phyloP scores from a whole-genome alignment of 2,888 invertebrate genomes.

The Rhopalosiphum nymphaeae region DNA sequence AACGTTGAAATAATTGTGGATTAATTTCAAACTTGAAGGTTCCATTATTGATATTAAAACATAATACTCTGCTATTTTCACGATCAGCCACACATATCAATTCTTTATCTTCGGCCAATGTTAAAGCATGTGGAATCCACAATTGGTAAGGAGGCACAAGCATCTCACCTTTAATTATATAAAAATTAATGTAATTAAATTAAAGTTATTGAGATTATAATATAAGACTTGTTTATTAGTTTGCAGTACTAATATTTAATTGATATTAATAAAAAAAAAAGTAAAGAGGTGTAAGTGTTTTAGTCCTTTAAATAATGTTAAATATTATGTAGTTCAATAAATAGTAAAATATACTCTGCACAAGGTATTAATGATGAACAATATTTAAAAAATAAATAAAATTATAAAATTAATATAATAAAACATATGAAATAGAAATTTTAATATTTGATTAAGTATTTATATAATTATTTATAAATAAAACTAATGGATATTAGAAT shows the following conservation, averaged over 20 bases:
- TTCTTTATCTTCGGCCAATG: slow-evolving; percentile 87
- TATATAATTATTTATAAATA: background rate
- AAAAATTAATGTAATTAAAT: background rate
- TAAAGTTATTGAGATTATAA: background rate
- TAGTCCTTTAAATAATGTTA: background rate
- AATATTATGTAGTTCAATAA: background rate
- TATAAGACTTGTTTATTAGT: background rate
- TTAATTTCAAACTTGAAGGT: slow-evolving; percentile 48
- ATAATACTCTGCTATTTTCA: slow-evolving; percentile 92
- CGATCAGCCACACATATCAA: slow-evolving; percentile 94
- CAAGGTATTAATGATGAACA: background rate
- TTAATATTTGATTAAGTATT: background rate
- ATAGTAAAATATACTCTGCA: background rate
- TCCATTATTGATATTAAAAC: slow-evolving; percentile 70
- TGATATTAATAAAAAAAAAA: background rate
- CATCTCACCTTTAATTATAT: slow-evolving; percentile 40
- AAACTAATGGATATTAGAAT: background rate
- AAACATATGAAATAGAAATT: background rate
- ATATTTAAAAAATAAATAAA: background rate
- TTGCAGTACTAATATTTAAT: background rate
- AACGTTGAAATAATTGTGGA: slow-evolving; percentile 41
- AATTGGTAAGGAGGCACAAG: slow-evolving; percentile 53
- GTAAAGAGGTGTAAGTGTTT: background rate
- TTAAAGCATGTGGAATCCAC: slow-evolving; percentile 85
- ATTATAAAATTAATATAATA: background rate